These are phyloP conservation scores for Centruroides sculpturatus DNA, from an alignment of 1,140 invertebrate species.

Conservation along the genomic window DNA sequence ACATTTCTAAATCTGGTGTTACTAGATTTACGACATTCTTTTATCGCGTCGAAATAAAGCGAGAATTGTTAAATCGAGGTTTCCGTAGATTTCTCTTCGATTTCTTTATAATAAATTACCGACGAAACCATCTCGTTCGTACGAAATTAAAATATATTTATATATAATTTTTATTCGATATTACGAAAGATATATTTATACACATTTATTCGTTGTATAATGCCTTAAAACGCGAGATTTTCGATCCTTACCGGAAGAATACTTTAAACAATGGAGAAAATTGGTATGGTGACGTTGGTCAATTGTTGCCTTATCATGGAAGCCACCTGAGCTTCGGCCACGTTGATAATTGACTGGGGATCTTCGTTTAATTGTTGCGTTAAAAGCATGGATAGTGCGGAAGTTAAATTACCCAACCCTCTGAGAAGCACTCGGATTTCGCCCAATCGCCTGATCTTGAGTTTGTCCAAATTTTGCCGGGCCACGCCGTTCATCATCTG, in stretches of 20 bases:
- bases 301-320: constrained; percentile 12
- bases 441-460: constrained; percentile 21
- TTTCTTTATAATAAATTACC: no score
- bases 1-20: no score
- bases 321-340: constrained; percentile 15
- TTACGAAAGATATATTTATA: no score
- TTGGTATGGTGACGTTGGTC: constrained; percentile 16
- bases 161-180: no score
- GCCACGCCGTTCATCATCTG: constrained; percentile 14
- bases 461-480: constrained; percentile 6
- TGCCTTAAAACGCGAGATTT: no score
- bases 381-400: constrained; percentile 19
- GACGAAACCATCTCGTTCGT: no score
- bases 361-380: constrained; percentile 15
- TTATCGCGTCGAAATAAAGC: no score
- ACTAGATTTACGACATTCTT: no score
- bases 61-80: no score
- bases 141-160: no score
- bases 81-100: no score
- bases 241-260: not conserved
- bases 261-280: constrained; percentile 16
- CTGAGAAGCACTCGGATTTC: constrained; percentile 17
- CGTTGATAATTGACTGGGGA: constrained; percentile 12
- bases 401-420: constrained; percentile 21
- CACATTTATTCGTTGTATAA: no score